Evolutionary conservation across 2,113 vertebrate species (phyloP).

Genomic region (Python bivittatus): DNA sequence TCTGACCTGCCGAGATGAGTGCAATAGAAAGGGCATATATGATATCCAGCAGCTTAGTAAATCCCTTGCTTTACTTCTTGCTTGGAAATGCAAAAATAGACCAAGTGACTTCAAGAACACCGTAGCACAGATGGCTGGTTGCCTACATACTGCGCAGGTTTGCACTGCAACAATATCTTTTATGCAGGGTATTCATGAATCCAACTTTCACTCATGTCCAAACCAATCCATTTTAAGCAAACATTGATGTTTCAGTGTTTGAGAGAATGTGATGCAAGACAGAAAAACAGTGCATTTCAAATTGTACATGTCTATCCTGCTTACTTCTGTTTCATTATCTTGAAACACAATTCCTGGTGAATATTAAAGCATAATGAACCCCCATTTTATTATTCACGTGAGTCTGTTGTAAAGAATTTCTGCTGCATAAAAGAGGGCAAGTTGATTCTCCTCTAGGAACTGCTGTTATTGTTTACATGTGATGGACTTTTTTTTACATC

Average conservation of each 20-base stretch:
- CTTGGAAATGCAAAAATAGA: not conserved
- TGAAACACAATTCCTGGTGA: not conserved
- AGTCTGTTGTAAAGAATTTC: not conserved
- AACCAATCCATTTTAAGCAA: not conserved
- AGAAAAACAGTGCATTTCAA: not conserved
- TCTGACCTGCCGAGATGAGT: not conserved
- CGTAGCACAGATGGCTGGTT: not conserved
- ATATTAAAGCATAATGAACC: not conserved
- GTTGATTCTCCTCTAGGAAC: too few relatives aligned
- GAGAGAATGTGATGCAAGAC: not conserved
- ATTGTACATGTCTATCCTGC: not conserved
- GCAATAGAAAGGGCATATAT: not conserved
- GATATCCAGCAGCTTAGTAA: not conserved
- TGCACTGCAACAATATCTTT: not conserved
- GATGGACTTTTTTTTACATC: not conserved
- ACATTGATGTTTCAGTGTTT: not conserved
- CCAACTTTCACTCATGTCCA: not conserved
- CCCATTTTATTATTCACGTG: not conserved
- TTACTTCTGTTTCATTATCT: not conserved
- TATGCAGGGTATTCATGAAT: fast-evolving
- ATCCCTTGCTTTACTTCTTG: not conserved
- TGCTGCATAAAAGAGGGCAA: not conserved
- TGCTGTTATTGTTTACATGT: not conserved
- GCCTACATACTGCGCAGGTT: not conserved
- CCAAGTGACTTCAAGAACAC: too few relatives aligned